Conservation (phyloP, 2,797 vertebrate species). For the Pangasius macronema region DNA sequence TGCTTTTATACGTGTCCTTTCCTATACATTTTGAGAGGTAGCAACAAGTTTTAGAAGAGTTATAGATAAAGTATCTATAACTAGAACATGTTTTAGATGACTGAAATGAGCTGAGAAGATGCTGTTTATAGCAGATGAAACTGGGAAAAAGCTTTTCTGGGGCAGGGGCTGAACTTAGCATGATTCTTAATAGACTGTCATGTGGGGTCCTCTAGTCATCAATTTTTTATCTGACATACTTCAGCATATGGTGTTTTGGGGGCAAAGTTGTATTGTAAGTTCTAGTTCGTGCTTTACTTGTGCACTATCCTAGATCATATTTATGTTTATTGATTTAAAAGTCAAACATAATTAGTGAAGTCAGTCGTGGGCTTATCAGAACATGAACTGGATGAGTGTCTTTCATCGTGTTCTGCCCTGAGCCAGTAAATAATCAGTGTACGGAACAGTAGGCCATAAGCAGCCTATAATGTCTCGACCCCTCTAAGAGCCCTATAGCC, state of each 20-base stretch:
- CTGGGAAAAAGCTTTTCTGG: not conserved
- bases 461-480: constrained; percentile 39
- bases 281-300: not conserved
- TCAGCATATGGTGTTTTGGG: constrained; percentile 25
- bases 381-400: constrained; percentile 13
- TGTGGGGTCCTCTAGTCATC: constrained; percentile 8
- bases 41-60: not conserved
- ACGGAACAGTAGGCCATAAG: constrained; percentile 29
- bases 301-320: constrained; percentile 2
- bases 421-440: constrained; percentile 46
- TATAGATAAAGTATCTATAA: not conserved
- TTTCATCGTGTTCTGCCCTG: constrained; percentile 10
- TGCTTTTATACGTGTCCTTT: not conserved
- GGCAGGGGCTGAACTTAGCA: constrained; percentile 12
- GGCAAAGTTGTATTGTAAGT: not conserved
- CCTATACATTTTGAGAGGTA: not conserved
- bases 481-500: constrained; percentile 34
- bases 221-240: constrained; percentile 32
- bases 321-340: constrained; percentile 6
- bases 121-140: constrained; percentile 2
- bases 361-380: not conserved
- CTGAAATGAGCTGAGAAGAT: not conserved
- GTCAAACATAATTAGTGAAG: constrained; percentile 4
- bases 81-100: not conserved
- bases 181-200: constrained; percentile 22